Evolutionary conservation across 1,140 invertebrate genomes (phyloP).

Genomic region (Heliconius melpomene): DNA sequence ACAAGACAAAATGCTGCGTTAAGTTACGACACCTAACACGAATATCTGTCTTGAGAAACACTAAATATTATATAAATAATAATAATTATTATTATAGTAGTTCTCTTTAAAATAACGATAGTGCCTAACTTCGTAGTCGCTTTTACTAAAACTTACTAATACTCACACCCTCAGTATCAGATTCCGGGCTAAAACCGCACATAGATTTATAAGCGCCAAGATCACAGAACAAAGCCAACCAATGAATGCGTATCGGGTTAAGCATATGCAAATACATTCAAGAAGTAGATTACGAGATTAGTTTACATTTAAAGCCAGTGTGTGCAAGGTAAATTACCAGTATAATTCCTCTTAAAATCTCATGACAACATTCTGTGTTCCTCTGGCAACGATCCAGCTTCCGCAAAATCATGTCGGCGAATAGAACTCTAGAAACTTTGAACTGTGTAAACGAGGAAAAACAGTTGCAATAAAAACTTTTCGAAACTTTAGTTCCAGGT

Average conservation of each 20-base stretch:
- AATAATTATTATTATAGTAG: too few species aligned
- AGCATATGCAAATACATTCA: constrained; percentile 22
- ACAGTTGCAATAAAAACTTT: constrained; percentile 33
- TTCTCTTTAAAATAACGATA: background rate
- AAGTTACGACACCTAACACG: too few species aligned
- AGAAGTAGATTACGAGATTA: constrained; percentile 28
- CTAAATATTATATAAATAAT: too few species aligned
- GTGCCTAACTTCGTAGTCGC: background rate
- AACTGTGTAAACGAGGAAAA: constrained; percentile 28
- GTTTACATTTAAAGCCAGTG: constrained; percentile 18
- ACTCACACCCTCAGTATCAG: background rate
- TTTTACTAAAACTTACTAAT: background rate
- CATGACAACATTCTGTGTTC: constrained; percentile 34
- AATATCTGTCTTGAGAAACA: too few species aligned
- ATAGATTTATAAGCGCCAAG: constrained; percentile 10
- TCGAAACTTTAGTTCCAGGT: constrained; percentile 23
- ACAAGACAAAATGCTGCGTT: too few species aligned
- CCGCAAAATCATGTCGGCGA: constrained; percentile 36
- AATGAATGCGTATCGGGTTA: constrained; percentile 2
- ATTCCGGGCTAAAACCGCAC: background rate
- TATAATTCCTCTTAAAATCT: constrained; percentile 36
- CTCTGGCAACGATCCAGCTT: constrained; percentile 37
- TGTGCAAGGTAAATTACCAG: constrained; percentile 28
- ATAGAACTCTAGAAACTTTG: constrained; percentile 25
- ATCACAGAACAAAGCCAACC: constrained; percentile 12